Evolutionary conservation across 2,797 vertebrate species (phyloP), one percentile per base, ranked within the genome.

Genomic region (Chelon labrosus): DNA sequence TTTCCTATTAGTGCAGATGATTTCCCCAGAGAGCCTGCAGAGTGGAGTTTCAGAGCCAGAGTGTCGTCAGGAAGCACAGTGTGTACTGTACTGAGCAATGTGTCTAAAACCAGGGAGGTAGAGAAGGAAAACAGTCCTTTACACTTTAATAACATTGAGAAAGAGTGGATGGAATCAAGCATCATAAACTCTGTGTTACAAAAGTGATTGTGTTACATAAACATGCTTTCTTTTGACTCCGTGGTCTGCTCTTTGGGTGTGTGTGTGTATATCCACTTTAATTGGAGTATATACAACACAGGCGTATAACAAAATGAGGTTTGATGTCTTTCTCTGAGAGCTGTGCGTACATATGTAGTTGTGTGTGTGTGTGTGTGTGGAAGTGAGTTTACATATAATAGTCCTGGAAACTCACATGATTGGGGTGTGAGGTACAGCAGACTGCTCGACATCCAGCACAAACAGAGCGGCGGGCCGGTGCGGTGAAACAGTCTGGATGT

Each of bases 1-100:
- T 93, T 95, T 94, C 89, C 73, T 75, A 94, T 94, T 94, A 93
- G 88, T 53, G 73, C 54, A 1, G 50, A 75, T 88, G 82, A 89
- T 93, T 93, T 92, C 90, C 89, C 87, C 50, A 52, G 79, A 90
- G 93, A 91, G 65, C 79, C 70, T 58, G 51, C 67, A 20, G 83
- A 80, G 83, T 80, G 73, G 66, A 81, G 78, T 82, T 86, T 73
- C 85, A 86, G 79, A 91, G 88, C 81, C 86, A 42, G 59, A 80
- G 81, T 92, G 92, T 91, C 80, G 78, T 89, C 90, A 90, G 85
- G 84, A 88, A 87, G 82, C 78, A 82, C 85, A 87, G 81, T 80
- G 75, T 90, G 90, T 80, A 72, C 84, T 79, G 78, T 85, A 63
- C 75, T 64, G 80, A 89, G 89, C 85, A 89, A 83, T 75, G 79